Percentiles rank a stretch among this genome's conserved stretches.
These are phyloP conservation scores for Podarcis raffonei DNA, from an alignment of 2,113 vertebrate genomes.

Conservation along the genomic window DNA sequence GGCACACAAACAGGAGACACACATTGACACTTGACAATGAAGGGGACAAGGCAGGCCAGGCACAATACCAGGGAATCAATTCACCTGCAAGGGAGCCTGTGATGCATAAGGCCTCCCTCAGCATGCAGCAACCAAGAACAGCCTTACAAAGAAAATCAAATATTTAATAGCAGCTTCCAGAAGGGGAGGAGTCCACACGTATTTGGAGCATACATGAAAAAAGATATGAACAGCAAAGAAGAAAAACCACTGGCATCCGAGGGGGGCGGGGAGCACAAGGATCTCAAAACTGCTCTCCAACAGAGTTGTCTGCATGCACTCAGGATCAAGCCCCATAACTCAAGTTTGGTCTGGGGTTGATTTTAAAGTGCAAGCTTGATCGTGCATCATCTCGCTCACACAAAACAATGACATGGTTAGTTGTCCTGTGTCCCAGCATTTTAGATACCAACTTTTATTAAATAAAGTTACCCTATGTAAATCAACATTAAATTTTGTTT, in stretches of 20 bases:
- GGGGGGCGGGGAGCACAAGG: slow-evolving; percentile 21
- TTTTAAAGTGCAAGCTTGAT: not conserved
- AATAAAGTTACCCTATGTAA: slow-evolving; percentile 58
- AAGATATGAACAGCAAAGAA: slow-evolving; percentile 61
- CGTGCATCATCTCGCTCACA: not conserved
- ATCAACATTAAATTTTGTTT: slow-evolving; percentile 56
- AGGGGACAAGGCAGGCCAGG: not conserved
- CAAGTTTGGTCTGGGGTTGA: not conserved
- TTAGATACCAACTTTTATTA: slow-evolving; percentile 33
- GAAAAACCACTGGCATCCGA: slow-evolving; percentile 57
- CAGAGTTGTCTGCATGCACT: slow-evolving; percentile 16
- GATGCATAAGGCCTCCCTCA: too few relatives aligned
- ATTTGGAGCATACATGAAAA: slow-evolving; percentile 68
- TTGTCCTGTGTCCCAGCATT: slow-evolving; percentile 40
- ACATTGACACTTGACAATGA: not conserved
- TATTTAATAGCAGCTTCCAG: slow-evolving; percentile 74
- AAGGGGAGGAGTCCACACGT: slow-evolving; percentile 59
- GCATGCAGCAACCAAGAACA: slow-evolving; percentile 12
- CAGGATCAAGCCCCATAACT: slow-evolving; percentile 5
- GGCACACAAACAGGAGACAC: not conserved
- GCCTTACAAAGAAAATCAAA: slow-evolving; percentile 71
- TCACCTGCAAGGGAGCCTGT: not conserved
- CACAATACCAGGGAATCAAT: not conserved
- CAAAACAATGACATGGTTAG: slow-evolving; percentile 33
- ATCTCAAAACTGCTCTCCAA: slow-evolving; percentile 36